Percentiles rank a stretch among this genome's conserved stretches.
Conservation (phyloP, 2,797 vertebrate genomes). For the Limosa lapponica region DNA sequence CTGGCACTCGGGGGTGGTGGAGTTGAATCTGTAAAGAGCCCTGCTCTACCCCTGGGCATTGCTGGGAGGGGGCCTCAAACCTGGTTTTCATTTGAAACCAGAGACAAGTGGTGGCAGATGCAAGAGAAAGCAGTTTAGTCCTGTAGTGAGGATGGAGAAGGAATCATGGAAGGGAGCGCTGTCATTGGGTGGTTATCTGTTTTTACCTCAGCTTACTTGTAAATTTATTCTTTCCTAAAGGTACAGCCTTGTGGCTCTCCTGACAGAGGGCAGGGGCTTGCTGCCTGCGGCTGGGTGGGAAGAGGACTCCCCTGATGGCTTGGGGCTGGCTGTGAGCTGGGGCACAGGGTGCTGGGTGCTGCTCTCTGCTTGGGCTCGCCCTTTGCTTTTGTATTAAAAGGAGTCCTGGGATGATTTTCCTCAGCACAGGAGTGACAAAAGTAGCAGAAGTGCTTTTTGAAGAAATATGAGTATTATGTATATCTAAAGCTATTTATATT, state of each 20-base stretch:
- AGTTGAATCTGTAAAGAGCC: slow-evolving; percentile 52
- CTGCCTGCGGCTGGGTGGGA: background rate
- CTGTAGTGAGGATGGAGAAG: background rate
- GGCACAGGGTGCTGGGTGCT: background rate
- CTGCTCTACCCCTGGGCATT: background rate
- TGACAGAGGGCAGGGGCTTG: background rate
- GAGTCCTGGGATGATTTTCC: background rate
- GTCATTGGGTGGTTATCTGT: background rate
- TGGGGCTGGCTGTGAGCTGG: rapidly evolving
- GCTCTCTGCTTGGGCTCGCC: background rate
- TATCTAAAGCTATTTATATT: background rate
- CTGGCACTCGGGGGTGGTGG: slow-evolving; percentile 4
- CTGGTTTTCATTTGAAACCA: background rate
- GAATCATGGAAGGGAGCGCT: rapidly evolving
- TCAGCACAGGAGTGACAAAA: background rate
- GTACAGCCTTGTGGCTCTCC: background rate
- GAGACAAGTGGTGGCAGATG: background rate
- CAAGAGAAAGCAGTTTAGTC: background rate
- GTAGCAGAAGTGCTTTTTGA: background rate
- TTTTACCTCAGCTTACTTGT: background rate
- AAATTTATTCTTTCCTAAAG: background rate
- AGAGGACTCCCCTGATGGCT: background rate
- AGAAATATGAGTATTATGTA: background rate
- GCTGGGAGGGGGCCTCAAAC: background rate
- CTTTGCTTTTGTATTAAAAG: background rate